Percentiles rank a stretch among this genome's conserved stretches.
Conservation (phyloP, 1,140 invertebrate genomes). For the Idris sp. region DNA sequence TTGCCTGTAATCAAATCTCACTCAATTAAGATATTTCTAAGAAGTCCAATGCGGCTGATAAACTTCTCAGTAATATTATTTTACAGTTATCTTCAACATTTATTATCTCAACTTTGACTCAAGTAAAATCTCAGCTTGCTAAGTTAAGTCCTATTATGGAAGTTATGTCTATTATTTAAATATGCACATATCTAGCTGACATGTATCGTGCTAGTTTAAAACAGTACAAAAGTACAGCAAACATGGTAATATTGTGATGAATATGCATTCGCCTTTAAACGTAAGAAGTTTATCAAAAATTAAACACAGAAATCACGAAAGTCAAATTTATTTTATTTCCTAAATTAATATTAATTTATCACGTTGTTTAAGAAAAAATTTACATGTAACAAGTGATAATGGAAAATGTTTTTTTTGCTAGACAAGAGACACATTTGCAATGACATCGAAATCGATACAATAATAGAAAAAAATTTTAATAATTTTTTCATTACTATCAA, state of each 20-base stretch:
- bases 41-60: slow-evolving; percentile 13
- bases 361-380: slow-evolving; percentile 6
- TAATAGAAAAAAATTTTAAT: too few species aligned
- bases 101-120: slow-evolving; percentile 13
- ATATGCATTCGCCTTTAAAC: slow-evolving; percentile 38
- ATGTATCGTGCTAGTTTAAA: slow-evolving; percentile 41
- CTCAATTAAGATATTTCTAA: slow-evolving; percentile 23
- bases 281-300: slow-evolving; percentile 48
- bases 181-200: slow-evolving; percentile 44
- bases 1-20: slow-evolving; percentile 10
- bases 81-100: slow-evolving; percentile 20
- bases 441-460: too few species aligned
- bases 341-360: slow-evolving; percentile 19
- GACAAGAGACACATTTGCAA: too few species aligned
- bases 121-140: slow-evolving; percentile 9
- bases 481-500: too few species aligned
- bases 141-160: slow-evolving; percentile 28
- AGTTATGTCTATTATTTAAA: slow-evolving; percentile 49
- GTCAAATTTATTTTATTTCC: too few species aligned
- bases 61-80: slow-evolving; percentile 7
- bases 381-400: too few species aligned
- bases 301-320: slow-evolving; percentile 27
- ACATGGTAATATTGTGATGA: slow-evolving; percentile 45
- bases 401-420: too few species aligned
- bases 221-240: slow-evolving; percentile 36